Evolutionary conservation across 2,888 invertebrate genomes (phyloP), one percentile per base, ranked within the genome.

Genomic region (Buathra laborator): DNA sequence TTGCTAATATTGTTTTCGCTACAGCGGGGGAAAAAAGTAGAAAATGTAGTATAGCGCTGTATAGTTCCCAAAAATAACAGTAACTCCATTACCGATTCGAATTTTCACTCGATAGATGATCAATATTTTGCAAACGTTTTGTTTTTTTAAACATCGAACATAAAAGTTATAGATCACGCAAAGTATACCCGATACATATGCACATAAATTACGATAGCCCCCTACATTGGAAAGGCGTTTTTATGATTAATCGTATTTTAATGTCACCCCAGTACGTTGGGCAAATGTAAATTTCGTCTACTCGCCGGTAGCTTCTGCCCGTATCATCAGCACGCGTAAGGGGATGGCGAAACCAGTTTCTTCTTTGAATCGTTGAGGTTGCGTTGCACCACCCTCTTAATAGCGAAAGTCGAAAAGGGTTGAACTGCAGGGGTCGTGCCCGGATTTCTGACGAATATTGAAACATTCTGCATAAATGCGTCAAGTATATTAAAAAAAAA

Each of bases 221-320:
- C 71, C 46, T 64, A 16, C 37, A 56, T 76, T 76, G 44, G 7
- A 12, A 53, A 53, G 71, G 66, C 66, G 64, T 44, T 77, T 80
- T 46, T 37, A 37, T 80, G 84, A 84, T 67, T 66, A 84, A 84
- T 84, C 66, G 84, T 10, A 66, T 43, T 84, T 84, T 84, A 80
- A 80, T 84, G 59, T 76, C 76, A 48, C 46, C 43, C 51, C 62
- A 72, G 71, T 67, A 51, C 68, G 53, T n/a, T 16, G 37, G 56
- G 44, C 51, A 14, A 75, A 43, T 74, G 79, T 80, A 76, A 80
- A 84, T 84, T 80, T 70, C 48, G 44, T 43, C 68, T 46, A 24
- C 56, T 56, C 56, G 24, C 24, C n/a, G 3, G 56, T 24, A 37
- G 37, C 70, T 46, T 70, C 64, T 43, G 53, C 43, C 10, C 64